Percentiles rank a stretch among this genome's conserved stretches.
These are phyloP conservation scores for Pelosia muscerda DNA, from an alignment of 2,888 invertebrate species.

Conservation along the genomic window DNA sequence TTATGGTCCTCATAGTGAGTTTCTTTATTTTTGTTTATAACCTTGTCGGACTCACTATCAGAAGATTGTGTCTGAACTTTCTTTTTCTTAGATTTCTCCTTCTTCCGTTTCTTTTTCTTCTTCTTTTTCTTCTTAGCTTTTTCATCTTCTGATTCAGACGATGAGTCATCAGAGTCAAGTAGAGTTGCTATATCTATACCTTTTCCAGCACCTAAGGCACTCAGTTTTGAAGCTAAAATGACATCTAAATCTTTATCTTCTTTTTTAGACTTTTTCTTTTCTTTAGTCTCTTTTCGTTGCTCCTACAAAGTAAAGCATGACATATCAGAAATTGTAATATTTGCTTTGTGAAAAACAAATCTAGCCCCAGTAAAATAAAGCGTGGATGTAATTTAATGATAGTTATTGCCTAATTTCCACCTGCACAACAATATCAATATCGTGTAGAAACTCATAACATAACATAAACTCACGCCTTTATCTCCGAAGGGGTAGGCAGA, in stretches of 20 bases:
- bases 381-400: too few relatives aligned
- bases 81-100: slow-evolving; percentile 68
- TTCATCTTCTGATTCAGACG: slow-evolving; percentile 61
- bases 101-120: slow-evolving; percentile 65
- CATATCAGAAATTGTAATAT: too few relatives aligned
- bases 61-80: slow-evolving; percentile 46
- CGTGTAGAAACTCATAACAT: too few relatives aligned
- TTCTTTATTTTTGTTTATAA: slow-evolving; percentile 37
- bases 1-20: slow-evolving; percentile 29
- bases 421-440: too few relatives aligned
- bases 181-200: slow-evolving; percentile 72
- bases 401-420: too few relatives aligned
- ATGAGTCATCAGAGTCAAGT: slow-evolving; percentile 72
- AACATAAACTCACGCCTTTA: too few relatives aligned
- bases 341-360: too few relatives aligned
- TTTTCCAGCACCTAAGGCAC: slow-evolving; percentile 86
- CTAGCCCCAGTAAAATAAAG: too few relatives aligned
- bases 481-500: too few relatives aligned
- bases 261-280: slow-evolving; percentile 79
- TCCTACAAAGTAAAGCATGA: slow-evolving; percentile 68
- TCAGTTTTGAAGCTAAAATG: slow-evolving; percentile 90
- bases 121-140: slow-evolving; percentile 65
- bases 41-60: slow-evolving; percentile 39
- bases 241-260: slow-evolving; percentile 88
- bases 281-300: slow-evolving; percentile 79